Evolutionary conservation across 2,113 vertebrate genomes (phyloP).

Genomic region (Ahaetulla prasina): DNA sequence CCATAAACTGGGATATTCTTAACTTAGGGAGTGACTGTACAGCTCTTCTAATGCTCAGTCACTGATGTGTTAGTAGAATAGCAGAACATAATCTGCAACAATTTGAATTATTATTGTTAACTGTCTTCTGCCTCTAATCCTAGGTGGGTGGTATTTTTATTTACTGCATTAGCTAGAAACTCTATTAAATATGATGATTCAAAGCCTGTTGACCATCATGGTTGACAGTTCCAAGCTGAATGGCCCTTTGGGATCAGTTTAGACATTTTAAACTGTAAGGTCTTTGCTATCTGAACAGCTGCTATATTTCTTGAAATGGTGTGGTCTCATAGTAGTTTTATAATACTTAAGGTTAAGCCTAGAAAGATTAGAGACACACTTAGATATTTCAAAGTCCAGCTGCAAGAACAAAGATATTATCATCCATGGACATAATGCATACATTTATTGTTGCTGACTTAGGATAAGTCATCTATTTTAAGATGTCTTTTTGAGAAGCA

Average conservation of each 20-base stretch:
- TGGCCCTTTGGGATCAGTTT: not conserved
- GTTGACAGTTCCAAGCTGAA: not conserved
- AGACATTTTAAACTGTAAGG: not conserved
- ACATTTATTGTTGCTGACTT: not conserved
- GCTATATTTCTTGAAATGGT: conserved; percentile 2
- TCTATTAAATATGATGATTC: not conserved
- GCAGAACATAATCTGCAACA: not conserved
- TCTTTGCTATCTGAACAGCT: not conserved
- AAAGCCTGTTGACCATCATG: not conserved
- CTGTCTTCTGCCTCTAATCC: not conserved
- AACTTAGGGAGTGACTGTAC: not conserved
- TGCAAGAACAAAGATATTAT: conserved; percentile 17
- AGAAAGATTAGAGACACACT: conserved; percentile 23
- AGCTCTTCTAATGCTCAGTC: not conserved
- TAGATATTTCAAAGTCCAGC: not conserved
- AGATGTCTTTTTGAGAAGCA: conserved; percentile 17
- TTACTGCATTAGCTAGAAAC: not conserved
- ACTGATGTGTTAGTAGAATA: not conserved
- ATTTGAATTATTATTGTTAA: not conserved
- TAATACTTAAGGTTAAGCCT: not conserved
- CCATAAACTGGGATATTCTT: not conserved
- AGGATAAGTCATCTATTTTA: not conserved
- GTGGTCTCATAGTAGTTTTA: not conserved
- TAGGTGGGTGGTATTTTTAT: not conserved
- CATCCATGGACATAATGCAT: not conserved